Conservation (phyloP, 2,888 invertebrate genomes). For the Sisyra terminalis region DNA sequence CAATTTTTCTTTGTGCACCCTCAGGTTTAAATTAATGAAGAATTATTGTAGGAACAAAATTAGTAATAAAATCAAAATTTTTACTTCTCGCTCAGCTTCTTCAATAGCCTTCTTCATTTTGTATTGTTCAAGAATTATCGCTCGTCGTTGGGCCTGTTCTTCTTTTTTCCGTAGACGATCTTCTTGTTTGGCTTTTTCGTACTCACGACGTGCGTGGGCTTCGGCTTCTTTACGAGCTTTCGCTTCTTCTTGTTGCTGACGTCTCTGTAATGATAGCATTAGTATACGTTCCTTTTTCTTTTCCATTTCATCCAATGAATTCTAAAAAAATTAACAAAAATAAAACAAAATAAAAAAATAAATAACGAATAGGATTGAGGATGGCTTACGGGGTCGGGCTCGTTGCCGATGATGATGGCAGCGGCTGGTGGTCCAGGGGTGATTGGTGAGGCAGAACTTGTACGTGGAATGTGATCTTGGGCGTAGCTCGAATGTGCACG, state of each 20-base stretch:
- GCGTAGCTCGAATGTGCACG: background rate
- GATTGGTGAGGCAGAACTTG: slow-evolving; percentile 20
- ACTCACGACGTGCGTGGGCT: slow-evolving; percentile 53
- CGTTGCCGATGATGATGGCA: slow-evolving; percentile 50
- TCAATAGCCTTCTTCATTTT: slow-evolving; percentile 86
- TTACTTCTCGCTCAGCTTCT: slow-evolving; percentile 74
- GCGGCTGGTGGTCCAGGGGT: slow-evolving; percentile 19
- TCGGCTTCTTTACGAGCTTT: slow-evolving; percentile 73
- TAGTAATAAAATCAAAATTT: too few relatives aligned
- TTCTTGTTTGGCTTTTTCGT: slow-evolving; percentile 60
- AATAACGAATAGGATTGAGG: slow-evolving; percentile 1
- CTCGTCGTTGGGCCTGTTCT: slow-evolving; percentile 75
- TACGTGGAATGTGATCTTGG: slow-evolving; percentile 11
- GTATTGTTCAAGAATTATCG: slow-evolving; percentile 82
- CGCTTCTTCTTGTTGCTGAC: slow-evolving; percentile 80
- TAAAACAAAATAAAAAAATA: slow-evolving; percentile 8
- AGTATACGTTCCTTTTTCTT: slow-evolving; percentile 83
- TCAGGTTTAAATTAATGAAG: too few relatives aligned
- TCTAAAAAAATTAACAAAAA: slow-evolving; percentile 30
- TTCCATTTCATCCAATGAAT: slow-evolving; percentile 79
- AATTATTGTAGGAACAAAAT: too few relatives aligned
- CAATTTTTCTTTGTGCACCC: too few relatives aligned
- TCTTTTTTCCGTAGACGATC: slow-evolving; percentile 55
- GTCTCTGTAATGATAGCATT: slow-evolving; percentile 73
- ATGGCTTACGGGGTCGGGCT: slow-evolving; percentile 48